A percentile compares a stretch with the other conserved stretches of the same genome.
Conservation (phyloP, 2,113 vertebrate genomes). For the Chaetorhynchus papuensis region DNA sequence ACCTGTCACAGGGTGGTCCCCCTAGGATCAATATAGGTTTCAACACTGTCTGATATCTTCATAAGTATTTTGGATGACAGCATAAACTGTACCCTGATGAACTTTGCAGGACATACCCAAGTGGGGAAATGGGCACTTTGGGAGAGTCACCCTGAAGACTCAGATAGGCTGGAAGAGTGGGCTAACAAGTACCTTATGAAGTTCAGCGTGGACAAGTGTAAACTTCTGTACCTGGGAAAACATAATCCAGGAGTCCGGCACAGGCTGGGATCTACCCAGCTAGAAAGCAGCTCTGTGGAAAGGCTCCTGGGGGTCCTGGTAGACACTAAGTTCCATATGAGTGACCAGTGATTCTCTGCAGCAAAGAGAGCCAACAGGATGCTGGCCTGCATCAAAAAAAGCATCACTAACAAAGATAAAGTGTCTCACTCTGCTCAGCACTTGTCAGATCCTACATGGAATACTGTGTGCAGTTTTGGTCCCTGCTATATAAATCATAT, state of each 20-base stretch:
- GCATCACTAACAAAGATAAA: not conserved
- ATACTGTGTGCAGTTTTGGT: not conserved
- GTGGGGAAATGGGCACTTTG: not conserved
- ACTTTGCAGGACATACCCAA: not conserved
- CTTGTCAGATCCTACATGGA: not conserved
- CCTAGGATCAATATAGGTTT: not conserved
- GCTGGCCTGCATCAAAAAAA: not conserved
- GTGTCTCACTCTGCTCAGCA: fast-evolving
- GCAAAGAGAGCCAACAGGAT: not conserved
- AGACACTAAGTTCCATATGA: not conserved
- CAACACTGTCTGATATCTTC: not conserved
- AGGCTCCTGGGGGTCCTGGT: not conserved
- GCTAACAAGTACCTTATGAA: not conserved
- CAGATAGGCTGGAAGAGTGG: not conserved
- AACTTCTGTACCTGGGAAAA: not conserved
- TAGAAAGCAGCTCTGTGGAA: not conserved
- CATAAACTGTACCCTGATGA: not conserved
- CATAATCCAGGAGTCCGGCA: not conserved
- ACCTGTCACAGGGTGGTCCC: not conserved
- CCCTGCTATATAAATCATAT: not conserved
- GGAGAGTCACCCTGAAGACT: not conserved
- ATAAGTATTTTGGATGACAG: not conserved
- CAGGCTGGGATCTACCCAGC: not conserved
- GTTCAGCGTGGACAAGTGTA: not conserved
- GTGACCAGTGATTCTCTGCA: not conserved